A percentile compares a stretch with the other conserved stretches of the same genome.
These are phyloP conservation scores for Bettongia penicillata DNA, from an alignment of 2,113 vertebrate species.

Conservation along the genomic window DNA sequence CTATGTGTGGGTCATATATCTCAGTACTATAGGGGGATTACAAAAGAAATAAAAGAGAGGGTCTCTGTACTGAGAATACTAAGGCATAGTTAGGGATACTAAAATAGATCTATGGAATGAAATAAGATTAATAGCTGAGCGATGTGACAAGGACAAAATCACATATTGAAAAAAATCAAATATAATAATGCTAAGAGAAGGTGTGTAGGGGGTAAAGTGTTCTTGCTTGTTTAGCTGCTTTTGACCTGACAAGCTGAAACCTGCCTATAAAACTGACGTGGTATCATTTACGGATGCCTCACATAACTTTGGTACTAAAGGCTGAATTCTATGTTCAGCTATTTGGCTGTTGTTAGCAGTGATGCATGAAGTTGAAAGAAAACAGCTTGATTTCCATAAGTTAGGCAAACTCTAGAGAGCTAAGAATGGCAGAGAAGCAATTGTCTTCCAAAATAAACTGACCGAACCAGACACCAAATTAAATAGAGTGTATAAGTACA, in stretches of 20 bases:
- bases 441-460: constrained; percentile 69
- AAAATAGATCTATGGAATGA: neutral
- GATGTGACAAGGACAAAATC: constrained; percentile 23
- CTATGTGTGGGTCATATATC: neutral
- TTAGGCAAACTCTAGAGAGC: constrained; percentile 66
- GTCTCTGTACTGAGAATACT: neutral
- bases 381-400: constrained; percentile 68
- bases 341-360: constrained; percentile 68
- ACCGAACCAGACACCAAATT: constrained; percentile 70
- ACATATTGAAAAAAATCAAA: constrained; percentile 1
- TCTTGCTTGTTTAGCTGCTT: constrained; percentile 2
- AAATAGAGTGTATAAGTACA: constrained; percentile 55
- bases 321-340: constrained; percentile 72
- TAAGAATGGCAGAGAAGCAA: constrained; percentile 62
- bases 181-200: neutral
- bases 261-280: constrained; percentile 54
- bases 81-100: neutral
- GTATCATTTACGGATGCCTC: constrained; percentile 39
- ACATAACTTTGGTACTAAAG: constrained; percentile 52
- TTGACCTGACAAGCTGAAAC: constrained; percentile 25
- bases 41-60: neutral
- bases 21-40: neutral
- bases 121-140: neutral
- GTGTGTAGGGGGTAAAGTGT: neutral
- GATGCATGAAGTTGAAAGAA: constrained; percentile 69